Conservation (phyloP, 2,113 vertebrate species). For the Xyliphius kryptos region DNA sequence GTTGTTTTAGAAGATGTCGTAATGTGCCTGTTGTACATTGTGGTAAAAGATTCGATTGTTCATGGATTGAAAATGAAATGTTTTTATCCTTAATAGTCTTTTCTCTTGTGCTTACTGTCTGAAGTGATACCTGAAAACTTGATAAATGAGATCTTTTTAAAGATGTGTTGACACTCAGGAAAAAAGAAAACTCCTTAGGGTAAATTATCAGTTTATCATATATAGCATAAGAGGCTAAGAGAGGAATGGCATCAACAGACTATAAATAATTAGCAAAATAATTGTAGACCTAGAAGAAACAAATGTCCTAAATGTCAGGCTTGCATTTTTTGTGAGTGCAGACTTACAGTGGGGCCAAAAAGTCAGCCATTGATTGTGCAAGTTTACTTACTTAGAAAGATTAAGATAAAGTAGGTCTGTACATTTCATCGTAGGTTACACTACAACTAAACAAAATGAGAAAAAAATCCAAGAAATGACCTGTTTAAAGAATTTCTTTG, state of each 20-base stretch:
- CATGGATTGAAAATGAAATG: background rate
- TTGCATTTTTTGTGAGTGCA: background rate
- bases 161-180: background rate
- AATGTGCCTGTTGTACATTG: no score
- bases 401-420: no score
- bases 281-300: background rate
- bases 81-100: background rate
- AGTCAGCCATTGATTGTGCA: no score
- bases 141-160: background rate
- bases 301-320: background rate
- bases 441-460: no score
- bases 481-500: no score
- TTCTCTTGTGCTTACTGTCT: background rate
- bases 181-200: background rate
- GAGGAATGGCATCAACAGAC: background rate
- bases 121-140: background rate
- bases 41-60: no score
- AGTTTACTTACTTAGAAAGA: no score
- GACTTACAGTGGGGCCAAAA: background rate
- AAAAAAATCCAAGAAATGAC: no score
- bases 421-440: no score
- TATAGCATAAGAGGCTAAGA: background rate
- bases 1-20: no score
- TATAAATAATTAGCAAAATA: background rate
- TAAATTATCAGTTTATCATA: background rate